Evolutionary conservation across 2,797 vertebrate genomes (phyloP).

Genomic region (Tachyglossus aculeatus): DNA sequence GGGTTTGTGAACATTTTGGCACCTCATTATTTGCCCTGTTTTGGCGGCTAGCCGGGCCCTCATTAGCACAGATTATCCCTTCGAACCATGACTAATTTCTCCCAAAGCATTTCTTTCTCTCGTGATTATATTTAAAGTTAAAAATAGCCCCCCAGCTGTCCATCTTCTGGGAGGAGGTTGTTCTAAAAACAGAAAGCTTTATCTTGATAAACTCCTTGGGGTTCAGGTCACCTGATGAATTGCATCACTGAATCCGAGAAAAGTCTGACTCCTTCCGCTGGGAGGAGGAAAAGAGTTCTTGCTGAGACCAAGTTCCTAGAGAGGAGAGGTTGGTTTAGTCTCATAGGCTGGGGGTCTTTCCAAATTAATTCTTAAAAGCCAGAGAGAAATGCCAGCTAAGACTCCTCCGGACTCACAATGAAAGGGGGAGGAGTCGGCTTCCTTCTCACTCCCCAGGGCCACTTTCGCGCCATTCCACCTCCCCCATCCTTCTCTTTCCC

Average conservation of each 20-base stretch:
- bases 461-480: not conserved
- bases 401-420: too few relatives aligned
- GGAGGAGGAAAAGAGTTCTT: not conserved
- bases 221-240: constrained; percentile 22
- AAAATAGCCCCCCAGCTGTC: constrained; percentile 63
- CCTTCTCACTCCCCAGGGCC: too few relatives aligned
- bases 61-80: constrained; percentile 56
- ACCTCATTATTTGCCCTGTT: constrained; percentile 26
- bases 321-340: not conserved
- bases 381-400: too few relatives aligned
- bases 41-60: constrained; percentile 26
- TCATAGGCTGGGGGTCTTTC: not conserved
- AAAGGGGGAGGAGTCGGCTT: too few relatives aligned
- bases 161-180: constrained; percentile 12
- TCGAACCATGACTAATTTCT: constrained; percentile 53
- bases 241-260: constrained; percentile 19
- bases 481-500: not conserved
- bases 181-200: constrained; percentile 22
- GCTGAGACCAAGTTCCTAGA: not conserved
- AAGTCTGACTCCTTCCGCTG: constrained; percentile 1
- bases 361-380: too few relatives aligned
- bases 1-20: constrained; percentile 35
- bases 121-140: constrained; percentile 45
- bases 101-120: constrained; percentile 37
- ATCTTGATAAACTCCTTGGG: constrained; percentile 39